Conservation (phyloP, 2,888 invertebrate genomes). For the Taenaris catops region DNA sequence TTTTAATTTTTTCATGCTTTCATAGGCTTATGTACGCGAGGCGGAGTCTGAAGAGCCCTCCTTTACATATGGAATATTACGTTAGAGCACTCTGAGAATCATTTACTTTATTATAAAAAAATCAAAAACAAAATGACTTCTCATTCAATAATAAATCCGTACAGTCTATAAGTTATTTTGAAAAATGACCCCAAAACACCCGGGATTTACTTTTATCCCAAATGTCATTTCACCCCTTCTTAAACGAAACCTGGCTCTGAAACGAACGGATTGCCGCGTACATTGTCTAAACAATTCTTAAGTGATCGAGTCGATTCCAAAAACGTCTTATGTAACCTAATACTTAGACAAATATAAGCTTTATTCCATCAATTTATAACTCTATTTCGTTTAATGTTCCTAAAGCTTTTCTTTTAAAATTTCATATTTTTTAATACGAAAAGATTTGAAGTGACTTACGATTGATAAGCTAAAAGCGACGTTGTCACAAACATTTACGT, state of each 20-base stretch:
- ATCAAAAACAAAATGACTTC: conserved; percentile 16
- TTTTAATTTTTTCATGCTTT: conserved; percentile 77
- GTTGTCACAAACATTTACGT: conserved; percentile 28
- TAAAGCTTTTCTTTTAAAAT: conserved; percentile 37
- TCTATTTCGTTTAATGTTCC: conserved; percentile 20
- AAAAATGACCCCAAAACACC: conserved; percentile 66
- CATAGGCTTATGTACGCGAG: conserved; percentile 63
- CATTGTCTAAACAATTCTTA: conserved; percentile 71
- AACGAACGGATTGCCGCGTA: conserved; percentile 65
- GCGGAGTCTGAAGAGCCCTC: conserved; percentile 58
- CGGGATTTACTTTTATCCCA: conserved; percentile 56
- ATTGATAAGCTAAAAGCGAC: conserved; percentile 30
- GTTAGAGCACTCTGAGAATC: conserved; percentile 46
- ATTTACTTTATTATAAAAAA: conserved; percentile 21
- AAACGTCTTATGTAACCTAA: conserved; percentile 34
- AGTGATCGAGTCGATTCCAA: conserved; percentile 43
- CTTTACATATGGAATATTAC: conserved; percentile 62
- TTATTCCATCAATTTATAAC: conserved; percentile 12
- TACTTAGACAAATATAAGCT: conserved; percentile 24
- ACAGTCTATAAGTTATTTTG: conserved; percentile 48
- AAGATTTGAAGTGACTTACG: conserved; percentile 38
- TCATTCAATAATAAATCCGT: conserved; percentile 14
- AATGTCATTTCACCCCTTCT: conserved; percentile 74
- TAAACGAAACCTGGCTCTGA: conserved; percentile 67
- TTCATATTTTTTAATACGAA: conserved; percentile 39